phyloP scores from a whole-genome alignment of 2,797 vertebrate genomes.

The Rousettus madagascariensis region DNA sequence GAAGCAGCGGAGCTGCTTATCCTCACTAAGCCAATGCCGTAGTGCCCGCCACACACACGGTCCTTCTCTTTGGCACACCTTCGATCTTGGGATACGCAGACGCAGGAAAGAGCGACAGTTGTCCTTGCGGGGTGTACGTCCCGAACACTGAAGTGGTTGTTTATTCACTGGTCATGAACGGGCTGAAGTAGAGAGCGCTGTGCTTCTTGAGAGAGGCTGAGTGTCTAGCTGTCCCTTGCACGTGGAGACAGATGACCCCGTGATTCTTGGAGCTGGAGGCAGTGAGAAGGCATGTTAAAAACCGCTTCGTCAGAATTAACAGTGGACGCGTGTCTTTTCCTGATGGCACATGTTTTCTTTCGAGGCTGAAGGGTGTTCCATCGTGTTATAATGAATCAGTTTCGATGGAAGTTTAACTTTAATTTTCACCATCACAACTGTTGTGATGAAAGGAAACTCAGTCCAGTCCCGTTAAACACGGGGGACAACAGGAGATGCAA shows the following conservation, averaged over 20 bases:
- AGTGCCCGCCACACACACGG: background rate
- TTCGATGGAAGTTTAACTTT: background rate
- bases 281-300: background rate
- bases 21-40: background rate
- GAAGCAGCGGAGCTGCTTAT: background rate
- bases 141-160: accelerated
- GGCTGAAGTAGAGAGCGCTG: background rate
- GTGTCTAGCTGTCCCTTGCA: background rate
- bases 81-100: background rate
- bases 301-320: background rate
- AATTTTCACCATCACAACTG: background rate
- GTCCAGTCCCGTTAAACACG: background rate
- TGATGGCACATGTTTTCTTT: background rate
- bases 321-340: background rate
- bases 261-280: background rate
- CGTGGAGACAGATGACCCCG: no score
- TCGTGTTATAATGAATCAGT: background rate
- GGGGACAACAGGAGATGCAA: background rate
- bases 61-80: background rate
- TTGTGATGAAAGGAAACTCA: background rate
- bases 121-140: accelerated
- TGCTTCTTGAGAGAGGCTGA: background rate
- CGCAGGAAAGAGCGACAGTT: accelerated
- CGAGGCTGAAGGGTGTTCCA: background rate
- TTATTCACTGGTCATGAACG: background rate